Conservation (phyloP, 2,888 invertebrate species). For the Hemistola chrysoprasaria region DNA sequence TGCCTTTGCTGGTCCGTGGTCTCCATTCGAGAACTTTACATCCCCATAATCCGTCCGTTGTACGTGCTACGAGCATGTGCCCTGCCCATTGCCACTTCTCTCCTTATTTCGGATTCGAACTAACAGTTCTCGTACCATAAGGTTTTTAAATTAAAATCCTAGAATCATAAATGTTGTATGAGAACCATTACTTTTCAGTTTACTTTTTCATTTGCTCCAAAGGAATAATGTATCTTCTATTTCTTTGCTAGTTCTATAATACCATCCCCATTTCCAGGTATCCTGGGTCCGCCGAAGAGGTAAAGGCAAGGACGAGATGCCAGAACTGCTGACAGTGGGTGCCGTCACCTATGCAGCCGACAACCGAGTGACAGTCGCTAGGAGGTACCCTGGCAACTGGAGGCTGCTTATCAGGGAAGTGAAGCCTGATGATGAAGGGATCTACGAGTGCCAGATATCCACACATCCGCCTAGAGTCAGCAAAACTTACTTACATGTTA, state of each 20-base stretch:
- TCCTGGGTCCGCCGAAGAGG: constrained; percentile 87
- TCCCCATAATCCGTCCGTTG: too few species aligned
- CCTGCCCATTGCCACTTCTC: too few species aligned
- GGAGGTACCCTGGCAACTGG: constrained; percentile 84
- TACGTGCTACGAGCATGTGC: too few species aligned
- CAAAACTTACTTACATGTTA: constrained; percentile 84
- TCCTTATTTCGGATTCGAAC: too few species aligned
- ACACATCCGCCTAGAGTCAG: constrained; percentile 87
- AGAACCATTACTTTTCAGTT: too few species aligned
- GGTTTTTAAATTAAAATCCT: too few species aligned
- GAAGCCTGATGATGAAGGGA: constrained; percentile 85
- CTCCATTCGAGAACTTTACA: too few species aligned
- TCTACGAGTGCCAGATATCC: constrained; percentile 88
- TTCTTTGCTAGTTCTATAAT: not conserved
- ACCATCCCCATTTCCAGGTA: constrained; percentile 58
- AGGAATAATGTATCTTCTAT: too few species aligned
- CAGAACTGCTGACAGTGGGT: constrained; percentile 86
- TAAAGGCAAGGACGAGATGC: constrained; percentile 79
- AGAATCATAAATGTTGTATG: too few species aligned
- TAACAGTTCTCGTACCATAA: too few species aligned
- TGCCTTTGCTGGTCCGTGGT: too few species aligned
- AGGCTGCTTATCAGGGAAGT: constrained; percentile 84
- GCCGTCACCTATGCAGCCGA: constrained; percentile 86
- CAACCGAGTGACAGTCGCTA: constrained; percentile 84
- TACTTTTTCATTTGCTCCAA: too few species aligned